Base-by-base conservation (phyloP, 2,797 vertebrate genomes). In the Muscicapa striata region DNA sequence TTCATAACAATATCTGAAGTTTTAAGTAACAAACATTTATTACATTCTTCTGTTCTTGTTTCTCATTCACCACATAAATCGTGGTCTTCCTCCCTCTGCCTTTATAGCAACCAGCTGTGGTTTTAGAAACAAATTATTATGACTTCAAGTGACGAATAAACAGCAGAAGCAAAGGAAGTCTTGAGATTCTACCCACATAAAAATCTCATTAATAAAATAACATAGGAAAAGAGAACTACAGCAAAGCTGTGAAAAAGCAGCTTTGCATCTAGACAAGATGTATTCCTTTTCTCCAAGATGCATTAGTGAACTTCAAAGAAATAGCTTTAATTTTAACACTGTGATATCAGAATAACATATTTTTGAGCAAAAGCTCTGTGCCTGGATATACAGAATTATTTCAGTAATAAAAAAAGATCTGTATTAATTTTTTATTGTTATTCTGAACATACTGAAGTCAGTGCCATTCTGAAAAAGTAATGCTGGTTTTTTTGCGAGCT, bases 41-140 rank as follows among this genome's bases (percentile, higher is more conserved):
- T 64, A 54, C 67, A 80, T 88, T 94, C 77, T 63, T 87, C 90
- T 92, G 77, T 64, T 78, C 82, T 87, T 91, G 51, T 76, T 94
- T 75, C 89, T 88, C n/a, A 41, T 86, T 76, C 64, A 76, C 79
- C 62, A 95, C 82, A 75, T 93, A 92, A 96, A 95, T 95, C 82
- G 48, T 21, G 45, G 82, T 95, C 89, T 90, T 94, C 89, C 90
- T 88, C 87, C 61, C 84, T 67, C 78, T 95, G 84, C 90, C 59
- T 95, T 91, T 83, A 89, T 61, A 96, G 85, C 90, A 95, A 84
- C 85, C 74, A 93, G 72, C 74, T 94, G 88, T 89, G 85, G 72
- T 94, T 96, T 95, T 51, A 93, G 80, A 95, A 93, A 91, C 75
- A 93, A 91, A 93, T 89, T 77, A 94, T 89, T 84, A 81, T 66